Evolutionary conservation across 2,888 invertebrate genomes (phyloP).

Genomic region (Sipha maydis): DNA sequence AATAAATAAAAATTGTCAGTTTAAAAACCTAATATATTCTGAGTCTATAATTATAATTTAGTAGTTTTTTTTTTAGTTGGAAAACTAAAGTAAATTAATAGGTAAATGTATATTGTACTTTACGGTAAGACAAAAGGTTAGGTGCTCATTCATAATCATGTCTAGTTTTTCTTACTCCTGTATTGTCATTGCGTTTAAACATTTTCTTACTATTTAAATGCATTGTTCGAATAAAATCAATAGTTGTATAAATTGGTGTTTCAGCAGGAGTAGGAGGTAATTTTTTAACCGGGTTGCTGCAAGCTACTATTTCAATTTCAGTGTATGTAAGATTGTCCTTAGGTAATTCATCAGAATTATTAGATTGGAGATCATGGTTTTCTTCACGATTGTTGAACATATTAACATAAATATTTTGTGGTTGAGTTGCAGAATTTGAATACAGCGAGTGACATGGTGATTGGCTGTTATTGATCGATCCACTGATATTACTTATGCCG

Average conservation of each 20-base stretch:
- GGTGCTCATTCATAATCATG: background rate
- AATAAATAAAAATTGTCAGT: background rate
- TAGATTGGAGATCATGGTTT: too few species aligned
- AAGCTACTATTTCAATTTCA: background rate
- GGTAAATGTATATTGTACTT: too few species aligned
- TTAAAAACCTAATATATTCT: background rate
- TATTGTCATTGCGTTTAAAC: background rate
- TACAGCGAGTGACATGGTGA: too few species aligned
- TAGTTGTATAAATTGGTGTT: slow-evolving; percentile 82
- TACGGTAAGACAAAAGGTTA: background rate
- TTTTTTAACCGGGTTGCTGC: background rate
- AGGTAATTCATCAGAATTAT: background rate
- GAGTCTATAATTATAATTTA: background rate
- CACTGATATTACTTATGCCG: too few species aligned
- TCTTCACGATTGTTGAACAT: too few species aligned
- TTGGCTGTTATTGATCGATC: too few species aligned
- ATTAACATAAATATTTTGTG: too few species aligned
- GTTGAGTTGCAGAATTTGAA: too few species aligned
- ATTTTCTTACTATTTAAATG: slow-evolving; percentile 71
- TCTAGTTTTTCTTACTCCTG: background rate
- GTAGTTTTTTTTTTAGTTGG: background rate
- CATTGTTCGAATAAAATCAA: slow-evolving; percentile 93
- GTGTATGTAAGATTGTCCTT: background rate
- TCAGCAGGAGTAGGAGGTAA: background rate
- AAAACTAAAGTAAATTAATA: too few species aligned